These are phyloP conservation scores for Capitulum mitella DNA, from an alignment of 2,888 invertebrate genomes.

Conservation along the genomic window DNA sequence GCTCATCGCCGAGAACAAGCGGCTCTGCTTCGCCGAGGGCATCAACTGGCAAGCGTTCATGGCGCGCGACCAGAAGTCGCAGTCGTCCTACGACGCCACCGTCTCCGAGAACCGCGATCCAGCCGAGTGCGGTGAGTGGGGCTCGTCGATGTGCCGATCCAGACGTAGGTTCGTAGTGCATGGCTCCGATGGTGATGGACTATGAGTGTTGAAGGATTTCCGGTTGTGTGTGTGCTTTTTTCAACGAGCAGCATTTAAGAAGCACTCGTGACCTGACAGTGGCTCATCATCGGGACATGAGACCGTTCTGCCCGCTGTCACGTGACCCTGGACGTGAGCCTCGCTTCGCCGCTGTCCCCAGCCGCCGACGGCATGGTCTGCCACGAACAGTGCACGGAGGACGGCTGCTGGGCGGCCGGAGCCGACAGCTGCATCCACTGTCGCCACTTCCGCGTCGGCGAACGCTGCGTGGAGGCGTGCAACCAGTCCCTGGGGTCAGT, in stretches of 20 bases:
- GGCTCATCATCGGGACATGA: too few species aligned
- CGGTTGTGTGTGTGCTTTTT: too few species aligned
- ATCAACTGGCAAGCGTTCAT: constrained; percentile 77
- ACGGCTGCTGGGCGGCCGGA: constrained; percentile 94
- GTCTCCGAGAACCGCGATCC: constrained; percentile 64
- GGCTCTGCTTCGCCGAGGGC: constrained; percentile 77
- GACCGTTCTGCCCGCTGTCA: too few species aligned
- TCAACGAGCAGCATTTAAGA: too few species aligned
- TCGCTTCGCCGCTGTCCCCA: not conserved
- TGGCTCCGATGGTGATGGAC: too few species aligned
- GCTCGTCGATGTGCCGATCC: too few species aligned
- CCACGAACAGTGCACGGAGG: constrained; percentile 73
- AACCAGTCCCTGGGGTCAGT: not conserved
- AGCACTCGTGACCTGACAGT: too few species aligned
- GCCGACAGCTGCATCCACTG: constrained; percentile 84
- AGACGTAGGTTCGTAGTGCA: too few species aligned
- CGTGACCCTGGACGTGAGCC: too few species aligned
- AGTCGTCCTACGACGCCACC: constrained; percentile 53
- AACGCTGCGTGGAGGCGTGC: constrained; percentile 75
- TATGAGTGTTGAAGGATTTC: too few species aligned
- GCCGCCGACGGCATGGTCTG: constrained; percentile 63
- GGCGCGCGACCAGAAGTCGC: constrained; percentile 40
- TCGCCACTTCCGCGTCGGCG: constrained; percentile 68
- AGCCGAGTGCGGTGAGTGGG: constrained; percentile 59
- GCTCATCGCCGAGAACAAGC: constrained; percentile 75